phyloP scores from a whole-genome alignment of 2,888 invertebrate genomes.

The Acanthopleura granulata region DNA sequence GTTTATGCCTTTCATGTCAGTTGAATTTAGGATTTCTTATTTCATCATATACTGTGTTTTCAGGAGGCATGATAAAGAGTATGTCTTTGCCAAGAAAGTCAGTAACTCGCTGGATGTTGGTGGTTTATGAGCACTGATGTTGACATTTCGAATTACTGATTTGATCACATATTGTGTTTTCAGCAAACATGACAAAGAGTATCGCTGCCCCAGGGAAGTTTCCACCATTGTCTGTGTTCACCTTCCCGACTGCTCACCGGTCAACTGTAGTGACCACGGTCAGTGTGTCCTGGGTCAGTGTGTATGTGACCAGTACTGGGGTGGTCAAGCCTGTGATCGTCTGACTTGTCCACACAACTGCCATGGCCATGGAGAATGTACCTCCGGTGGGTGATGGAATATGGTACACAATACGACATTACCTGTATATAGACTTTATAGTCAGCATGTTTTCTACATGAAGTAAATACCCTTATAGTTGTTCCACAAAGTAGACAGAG shows the following conservation, averaged over 20 bases:
- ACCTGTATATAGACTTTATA: too few species aligned
- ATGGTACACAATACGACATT: too few species aligned
- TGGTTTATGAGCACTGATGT: too few species aligned
- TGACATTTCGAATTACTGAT: too few species aligned
- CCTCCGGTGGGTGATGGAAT: slow-evolving; percentile 41
- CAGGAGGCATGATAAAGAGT: slow-evolving; percentile 38
- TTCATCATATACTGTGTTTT: slow-evolving; percentile 26
- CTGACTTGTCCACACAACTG: slow-evolving; percentile 60
- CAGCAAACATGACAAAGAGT: slow-evolving; percentile 38
- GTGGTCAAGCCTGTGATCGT: slow-evolving; percentile 55
- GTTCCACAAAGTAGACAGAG: too few species aligned
- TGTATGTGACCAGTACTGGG: slow-evolving; percentile 60
- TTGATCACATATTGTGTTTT: slow-evolving; percentile 20
- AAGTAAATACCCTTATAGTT: too few species aligned
- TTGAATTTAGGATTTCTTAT: too few species aligned
- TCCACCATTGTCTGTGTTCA: slow-evolving; percentile 67
- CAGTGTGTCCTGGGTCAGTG: slow-evolving; percentile 60
- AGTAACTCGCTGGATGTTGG: too few species aligned
- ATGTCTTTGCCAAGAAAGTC: slow-evolving; percentile 61
- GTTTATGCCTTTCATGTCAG: too few species aligned
- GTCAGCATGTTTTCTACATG: too few species aligned
- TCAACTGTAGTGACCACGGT: slow-evolving; percentile 64
- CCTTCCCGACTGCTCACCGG: slow-evolving; percentile 53
- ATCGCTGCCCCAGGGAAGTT: slow-evolving; percentile 60
- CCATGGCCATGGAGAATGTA: slow-evolving; percentile 62